These are phyloP conservation scores for Nyctereutes procyonoides DNA, from an alignment of 2,113 vertebrate species.

Conservation along the genomic window DNA sequence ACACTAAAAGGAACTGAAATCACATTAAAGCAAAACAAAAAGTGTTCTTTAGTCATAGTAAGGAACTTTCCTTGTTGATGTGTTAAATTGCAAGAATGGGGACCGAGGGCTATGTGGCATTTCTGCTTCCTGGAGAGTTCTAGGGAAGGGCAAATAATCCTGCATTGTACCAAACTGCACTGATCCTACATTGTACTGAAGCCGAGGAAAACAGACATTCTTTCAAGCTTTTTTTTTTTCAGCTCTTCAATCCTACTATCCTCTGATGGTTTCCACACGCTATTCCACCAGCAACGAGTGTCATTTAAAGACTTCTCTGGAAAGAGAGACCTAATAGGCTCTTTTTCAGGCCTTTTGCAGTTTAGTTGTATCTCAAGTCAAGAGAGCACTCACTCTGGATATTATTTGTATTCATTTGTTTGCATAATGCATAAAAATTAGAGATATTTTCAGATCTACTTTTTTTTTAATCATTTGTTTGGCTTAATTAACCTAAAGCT, in stretches of 20 bases:
- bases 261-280: background rate
- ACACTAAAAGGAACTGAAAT: background rate
- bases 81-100: background rate
- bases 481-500: constrained; percentile 38
- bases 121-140: constrained; percentile 2
- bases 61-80: background rate
- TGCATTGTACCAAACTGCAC: background rate
- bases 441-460: constrained; percentile 26
- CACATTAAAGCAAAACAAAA: background rate
- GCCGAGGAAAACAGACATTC: background rate
- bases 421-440: constrained; percentile 21
- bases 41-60: background rate
- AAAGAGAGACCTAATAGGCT: background rate
- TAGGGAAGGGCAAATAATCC: background rate
- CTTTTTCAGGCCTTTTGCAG: constrained; percentile 16
- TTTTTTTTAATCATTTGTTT: constrained; percentile 39
- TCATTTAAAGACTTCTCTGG: background rate
- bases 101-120: background rate
- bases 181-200: background rate
- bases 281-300: background rate
- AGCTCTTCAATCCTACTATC: background rate
- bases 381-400: background rate
- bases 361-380: constrained; percentile 28
- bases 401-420: background rate
- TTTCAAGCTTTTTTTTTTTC: background rate